Evolutionary conservation across 1,140 invertebrate species (phyloP), one percentile per base, ranked within the genome.

Genomic region (Eumaeus atala): DNA sequence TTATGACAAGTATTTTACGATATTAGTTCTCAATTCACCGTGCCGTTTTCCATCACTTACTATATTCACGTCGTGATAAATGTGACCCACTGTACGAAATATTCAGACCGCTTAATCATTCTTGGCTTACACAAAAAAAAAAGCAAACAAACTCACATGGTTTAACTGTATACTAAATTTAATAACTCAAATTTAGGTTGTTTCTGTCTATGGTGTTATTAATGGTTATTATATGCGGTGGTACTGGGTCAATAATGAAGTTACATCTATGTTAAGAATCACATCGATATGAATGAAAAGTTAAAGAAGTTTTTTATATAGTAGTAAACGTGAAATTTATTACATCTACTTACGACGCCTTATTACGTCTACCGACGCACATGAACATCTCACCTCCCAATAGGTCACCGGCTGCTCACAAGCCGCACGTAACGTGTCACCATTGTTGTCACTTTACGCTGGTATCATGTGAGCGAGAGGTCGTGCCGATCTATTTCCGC

Each of bases 21-120:
- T 44, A 44, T 44, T 44, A 44, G 40, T 14, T 44, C 17, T 17
- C 40, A 14, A 44, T 44, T 44, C 14, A 16, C 28, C 18, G 28
- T 48, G 47, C 16, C 18, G 18, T n/a, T 12, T 9, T 9, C 1
- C 28, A 28, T 28, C 47, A 28, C 18, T 48, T 48, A 18, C 10
- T 16, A 16, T 28, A 48, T 18, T 18, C 9, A 48, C 16, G 18
- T 10, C 47, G 47, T 48, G 47, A n/a, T 33, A 10, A 18, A 10
- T 18, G 4, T 48, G 47, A 21, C 47, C 47, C 11, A 48, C 47
- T 48, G 11, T 9, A 18, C 47, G 17, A 48, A 48, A 48, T 48
- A 48, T 14, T 14, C 5, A 48, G 40, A 44, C 6, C 18, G 21
- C 21, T 48, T 18, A 28, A 48, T 44, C 11, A 44, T 44, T 48